These are phyloP conservation scores for Urocyon cinereoargenteus DNA, from an alignment of 2,797 vertebrate species.

Conservation along the genomic window DNA sequence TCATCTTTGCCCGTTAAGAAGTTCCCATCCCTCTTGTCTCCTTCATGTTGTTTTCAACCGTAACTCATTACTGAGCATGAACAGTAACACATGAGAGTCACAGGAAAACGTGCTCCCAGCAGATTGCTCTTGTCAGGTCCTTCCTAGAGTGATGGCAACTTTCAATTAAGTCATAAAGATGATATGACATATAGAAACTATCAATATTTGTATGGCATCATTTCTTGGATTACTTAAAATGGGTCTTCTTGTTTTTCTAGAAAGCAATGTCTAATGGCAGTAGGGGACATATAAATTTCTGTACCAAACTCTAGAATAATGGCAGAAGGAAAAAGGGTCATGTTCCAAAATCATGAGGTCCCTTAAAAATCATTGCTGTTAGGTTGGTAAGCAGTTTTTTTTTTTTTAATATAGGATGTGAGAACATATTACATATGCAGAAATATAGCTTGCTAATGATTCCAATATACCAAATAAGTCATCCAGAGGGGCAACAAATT, in stretches of 20 bases:
- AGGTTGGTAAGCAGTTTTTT: not conserved
- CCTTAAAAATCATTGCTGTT: not conserved
- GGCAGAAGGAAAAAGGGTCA: not conserved
- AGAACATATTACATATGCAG: not conserved
- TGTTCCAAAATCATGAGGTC: not conserved
- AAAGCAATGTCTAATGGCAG: not conserved
- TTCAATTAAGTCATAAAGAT: slow-evolving; percentile 54
- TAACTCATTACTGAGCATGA: not conserved
- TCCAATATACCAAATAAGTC: not conserved
- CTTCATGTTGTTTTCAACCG: not conserved
- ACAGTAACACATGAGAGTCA: not conserved
- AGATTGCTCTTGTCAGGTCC: not conserved
- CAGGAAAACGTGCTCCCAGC: not conserved
- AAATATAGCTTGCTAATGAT: slow-evolving; percentile 14
- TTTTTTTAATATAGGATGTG: not conserved
- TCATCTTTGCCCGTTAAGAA: slow-evolving; percentile 15
- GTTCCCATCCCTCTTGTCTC: not conserved
- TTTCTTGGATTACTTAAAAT: not conserved
- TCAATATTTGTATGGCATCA: not conserved
- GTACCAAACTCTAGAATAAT: not conserved
- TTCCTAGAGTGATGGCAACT: not conserved
- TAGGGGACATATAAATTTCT: not conserved
- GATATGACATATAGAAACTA: not conserved
- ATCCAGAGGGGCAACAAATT: not conserved
- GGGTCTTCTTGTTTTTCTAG: slow-evolving; percentile 39